Evolutionary conservation across 1,140 invertebrate genomes (phyloP), one percentile per base, ranked within the genome.

Genomic region (Onthophagus taurus): DNA sequence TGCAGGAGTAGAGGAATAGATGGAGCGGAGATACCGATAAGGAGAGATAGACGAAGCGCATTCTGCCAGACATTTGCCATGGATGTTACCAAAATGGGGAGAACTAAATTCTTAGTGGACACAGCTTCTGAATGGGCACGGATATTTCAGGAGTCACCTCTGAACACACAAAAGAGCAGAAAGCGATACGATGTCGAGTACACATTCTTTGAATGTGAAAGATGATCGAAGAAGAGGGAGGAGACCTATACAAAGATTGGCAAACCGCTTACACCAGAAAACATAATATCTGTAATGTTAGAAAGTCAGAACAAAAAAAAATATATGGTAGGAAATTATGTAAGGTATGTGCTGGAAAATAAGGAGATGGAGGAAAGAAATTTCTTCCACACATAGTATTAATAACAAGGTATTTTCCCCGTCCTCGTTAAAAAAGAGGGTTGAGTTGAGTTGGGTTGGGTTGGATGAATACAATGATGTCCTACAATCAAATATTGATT

Each of bases 141-240:
- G 39, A 8, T 16, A 13, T 9, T 31, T 26, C 31, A 9, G 24
- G n/a, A n/a, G 5, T 8, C 31, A 17, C 20, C 13, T 19, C 24
- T 11, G 31, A 7, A 26, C 24, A 12, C 11, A 30, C 16, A 30
- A 31, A 8, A 13, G 18, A 17, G 24, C 29, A 11, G 24, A 30
- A n/a, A 42, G n/a, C 13, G 26, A 42, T 16, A 26, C 21, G 33
- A 29, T 9, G 41, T 20, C 14, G 18, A 43, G 24, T 30, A 43
- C 19, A 43, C 30, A 17, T 21, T 43, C 11, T 43, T 43, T 43
- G 19, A 31, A n/a, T 43, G 41, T 21, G 11, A 9, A 6, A 39
- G 36, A 26, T 23, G 36, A 23, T 8, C 9, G 12, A 11, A 39
- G 13, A 9, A 11, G 6, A 23, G 31, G 19, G n/a, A 19, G 17